Evolutionary conservation across 2,888 invertebrate genomes (phyloP).

Genomic region (Thera britannica): DNA sequence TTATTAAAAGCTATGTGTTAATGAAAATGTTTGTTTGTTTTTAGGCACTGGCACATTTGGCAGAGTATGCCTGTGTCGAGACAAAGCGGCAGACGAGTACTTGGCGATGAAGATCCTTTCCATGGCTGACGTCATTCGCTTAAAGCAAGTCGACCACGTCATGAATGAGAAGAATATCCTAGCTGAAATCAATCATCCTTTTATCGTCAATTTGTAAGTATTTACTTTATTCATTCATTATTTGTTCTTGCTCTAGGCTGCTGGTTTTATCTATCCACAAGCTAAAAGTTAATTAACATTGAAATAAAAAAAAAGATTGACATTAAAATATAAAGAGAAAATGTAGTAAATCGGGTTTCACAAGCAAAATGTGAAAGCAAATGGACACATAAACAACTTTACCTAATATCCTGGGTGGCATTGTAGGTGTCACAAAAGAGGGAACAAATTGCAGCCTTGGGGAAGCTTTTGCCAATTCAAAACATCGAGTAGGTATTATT

Average conservation of each 20-base stretch:
- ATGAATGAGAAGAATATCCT: slow-evolving; percentile 98
- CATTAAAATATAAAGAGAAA: not conserved
- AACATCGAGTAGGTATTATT: not conserved
- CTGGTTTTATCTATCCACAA: not conserved
- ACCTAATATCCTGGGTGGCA: not conserved
- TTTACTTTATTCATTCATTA: not conserved
- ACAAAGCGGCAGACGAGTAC: slow-evolving; percentile 91
- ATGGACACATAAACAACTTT: not conserved
- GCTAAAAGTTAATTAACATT: not conserved
- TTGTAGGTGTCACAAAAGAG: not conserved
- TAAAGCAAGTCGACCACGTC: slow-evolving; percentile 98
- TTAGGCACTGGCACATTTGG: slow-evolving; percentile 98
- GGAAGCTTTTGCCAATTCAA: not conserved
- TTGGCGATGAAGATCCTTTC: slow-evolving; percentile 97
- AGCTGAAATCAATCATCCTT: slow-evolving; percentile 96
- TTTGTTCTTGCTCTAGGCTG: not conserved
- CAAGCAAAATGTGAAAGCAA: not conserved
- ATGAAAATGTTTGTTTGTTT: slow-evolving; percentile 48
- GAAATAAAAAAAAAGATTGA: not conserved
- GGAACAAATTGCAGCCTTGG: not conserved
- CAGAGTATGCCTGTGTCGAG: slow-evolving; percentile 94
- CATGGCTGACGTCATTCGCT: slow-evolving; percentile 96
- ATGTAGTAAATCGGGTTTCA: not conserved
- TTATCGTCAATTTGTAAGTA: slow-evolving; percentile 91
- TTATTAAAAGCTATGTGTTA: slow-evolving; percentile 20